These are phyloP conservation scores for Coccyzus lansbergi DNA, from an alignment of 2,797 vertebrate species.

Conservation along the genomic window DNA sequence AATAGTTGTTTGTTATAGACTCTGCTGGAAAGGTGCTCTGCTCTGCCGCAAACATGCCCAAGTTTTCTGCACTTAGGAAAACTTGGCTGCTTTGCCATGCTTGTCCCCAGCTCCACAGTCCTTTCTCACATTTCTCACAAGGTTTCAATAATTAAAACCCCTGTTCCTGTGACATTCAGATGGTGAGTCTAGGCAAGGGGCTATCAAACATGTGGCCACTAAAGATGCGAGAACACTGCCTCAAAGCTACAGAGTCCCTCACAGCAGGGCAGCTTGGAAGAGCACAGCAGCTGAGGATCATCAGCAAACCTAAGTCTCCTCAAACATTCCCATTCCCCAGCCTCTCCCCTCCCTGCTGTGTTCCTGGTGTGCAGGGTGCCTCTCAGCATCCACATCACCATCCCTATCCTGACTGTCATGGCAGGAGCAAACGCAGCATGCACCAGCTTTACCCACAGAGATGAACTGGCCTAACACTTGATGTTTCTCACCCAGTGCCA, in stretches of 20 bases:
- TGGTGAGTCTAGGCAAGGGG: background rate
- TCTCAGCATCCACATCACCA: background rate
- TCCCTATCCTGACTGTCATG: background rate
- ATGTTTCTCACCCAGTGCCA: background rate
- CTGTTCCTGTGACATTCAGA: background rate
- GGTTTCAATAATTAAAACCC: background rate
- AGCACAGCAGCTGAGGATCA: background rate
- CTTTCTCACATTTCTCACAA: background rate
- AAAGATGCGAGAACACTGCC: background rate
- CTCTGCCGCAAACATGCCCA: background rate
- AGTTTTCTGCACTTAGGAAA: background rate
- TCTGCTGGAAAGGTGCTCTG: background rate
- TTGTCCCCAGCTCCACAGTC: background rate
- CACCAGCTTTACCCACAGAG: background rate
- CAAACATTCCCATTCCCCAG: background rate
- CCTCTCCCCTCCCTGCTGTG: background rate
- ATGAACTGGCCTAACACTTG: background rate
- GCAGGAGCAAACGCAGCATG: background rate
- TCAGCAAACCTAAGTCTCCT: background rate
- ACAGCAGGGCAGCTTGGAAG: background rate
- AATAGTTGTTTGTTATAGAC: slow-evolving; percentile 39
- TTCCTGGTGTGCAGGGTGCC: background rate
- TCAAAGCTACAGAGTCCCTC: background rate
- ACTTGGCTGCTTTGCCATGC: background rate
- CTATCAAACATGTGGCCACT: background rate